Base-by-base conservation (phyloP, 2,888 invertebrate genomes). In the Andrena minutula region DNA sequence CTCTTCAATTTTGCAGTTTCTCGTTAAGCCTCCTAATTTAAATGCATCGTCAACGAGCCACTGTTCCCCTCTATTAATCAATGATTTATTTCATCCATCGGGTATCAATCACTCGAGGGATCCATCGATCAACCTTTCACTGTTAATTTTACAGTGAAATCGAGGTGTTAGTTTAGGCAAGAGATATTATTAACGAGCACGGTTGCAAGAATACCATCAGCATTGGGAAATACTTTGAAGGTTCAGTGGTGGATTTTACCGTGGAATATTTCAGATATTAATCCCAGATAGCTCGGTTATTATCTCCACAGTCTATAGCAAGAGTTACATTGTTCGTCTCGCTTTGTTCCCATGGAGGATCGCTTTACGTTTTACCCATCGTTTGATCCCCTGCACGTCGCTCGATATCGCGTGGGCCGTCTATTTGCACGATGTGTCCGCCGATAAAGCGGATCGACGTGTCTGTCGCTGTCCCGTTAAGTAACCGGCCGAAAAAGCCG, bases 401-500 rank as follows among this genome's bases (percentile, higher is more conserved):
- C 41, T 71, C 51, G 35, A 63, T 72, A 63, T 35, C 3, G 49
- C 16, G 12, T 26, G 26, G 2, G 16, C 35, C 23, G 7, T n/a
- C 10, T n/a, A 56, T 66, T 53, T 47, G 41, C 71, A 8, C 56
- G 56, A 56, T 4, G 20, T 16, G 32, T 16, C 66, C 32, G 20
- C 12, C 6, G 65, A 77, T 65, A 69, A 69, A 75, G 32, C 63
- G 53, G 28, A 70, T 56, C n/a, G 68, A 65, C 73, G 74, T 32
- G 51, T 5, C n/a, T 4, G 51, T 28, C n/a, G 56, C 41, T 20
- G 47, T 41, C 16, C 16, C n/a, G 76, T 77, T 73, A 73, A 78
- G 70, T 71, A 79, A 70, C 60, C 63, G 1, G 47, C 20, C 53
- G 65, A 68, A 69, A 75, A 69, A 61, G 41, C 28, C 75, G 72